Evolutionary conservation across 2,113 vertebrate genomes (phyloP).

Genomic region (Psittacula cyanocephala): DNA sequence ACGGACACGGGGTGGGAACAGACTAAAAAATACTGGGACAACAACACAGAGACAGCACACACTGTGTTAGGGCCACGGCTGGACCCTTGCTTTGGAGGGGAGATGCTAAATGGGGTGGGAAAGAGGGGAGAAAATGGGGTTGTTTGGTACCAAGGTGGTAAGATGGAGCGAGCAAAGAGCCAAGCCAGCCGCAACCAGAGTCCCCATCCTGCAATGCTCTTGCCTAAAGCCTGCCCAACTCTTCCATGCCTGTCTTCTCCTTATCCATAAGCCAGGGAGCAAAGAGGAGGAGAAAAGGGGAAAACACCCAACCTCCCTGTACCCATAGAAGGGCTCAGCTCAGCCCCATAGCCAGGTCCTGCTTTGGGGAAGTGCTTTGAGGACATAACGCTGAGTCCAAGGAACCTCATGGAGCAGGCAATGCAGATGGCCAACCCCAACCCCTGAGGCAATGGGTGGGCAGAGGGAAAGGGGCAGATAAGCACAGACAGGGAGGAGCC

Average conservation of each 20-base stretch:
- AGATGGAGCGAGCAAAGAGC: conserved; percentile 26
- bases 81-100: not conserved
- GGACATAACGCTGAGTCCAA: fast-evolving
- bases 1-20: conserved; percentile 53
- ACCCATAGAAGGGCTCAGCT: not conserved
- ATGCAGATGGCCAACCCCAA: not conserved
- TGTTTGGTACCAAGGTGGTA: not conserved
- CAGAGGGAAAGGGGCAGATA: not conserved
- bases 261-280: not conserved
- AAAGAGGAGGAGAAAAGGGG: not conserved
- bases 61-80: not conserved
- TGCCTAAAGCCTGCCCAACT: not conserved
- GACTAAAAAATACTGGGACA: conserved; percentile 66
- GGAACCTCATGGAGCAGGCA: not conserved
- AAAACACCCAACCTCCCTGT: not conserved
- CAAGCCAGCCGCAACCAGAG: not conserved
- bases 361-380: not conserved
- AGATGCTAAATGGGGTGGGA: not conserved
- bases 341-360: fast-evolving
- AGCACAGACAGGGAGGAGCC: not conserved
- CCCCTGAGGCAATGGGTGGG: not conserved
- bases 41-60: conserved; percentile 65
- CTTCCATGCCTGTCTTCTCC: not conserved
- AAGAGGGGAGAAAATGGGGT: not conserved
- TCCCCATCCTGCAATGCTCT: not conserved